Base-by-base conservation (phyloP, 2,888 invertebrate species). In the Coelopa pilipes region DNA sequence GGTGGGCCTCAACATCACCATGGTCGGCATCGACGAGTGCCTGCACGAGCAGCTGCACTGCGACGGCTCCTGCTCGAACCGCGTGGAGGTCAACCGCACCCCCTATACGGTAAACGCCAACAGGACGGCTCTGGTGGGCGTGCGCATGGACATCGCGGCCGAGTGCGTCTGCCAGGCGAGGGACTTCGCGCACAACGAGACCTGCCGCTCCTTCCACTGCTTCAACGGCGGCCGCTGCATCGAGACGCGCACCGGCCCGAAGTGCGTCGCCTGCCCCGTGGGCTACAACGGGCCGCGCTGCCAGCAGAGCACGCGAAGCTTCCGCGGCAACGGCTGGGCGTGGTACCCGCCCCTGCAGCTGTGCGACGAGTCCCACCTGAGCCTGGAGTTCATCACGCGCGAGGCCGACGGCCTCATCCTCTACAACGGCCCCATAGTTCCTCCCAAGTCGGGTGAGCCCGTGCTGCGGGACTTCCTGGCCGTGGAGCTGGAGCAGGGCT, bases 21-120 rank as follows among this genome's bases (percentile, higher is more conserved):
- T 98, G 97, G 97, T 98, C 46, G 97, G 97, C 73, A 98, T 99
- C 79, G 98, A 97, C 82, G 97, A 97, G 88, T 97, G 97, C 86
- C 89, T 97, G 78, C 94, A 95, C 85, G 97, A 97, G 89, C 80
- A 96, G 85, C 93, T 94, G 83, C 94, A 94, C 90, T 96, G 96
- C 86, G 95, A 96, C 88, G 96, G 96, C 7, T 97, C 97, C 49
- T 98, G 98, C 86, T 95, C 96, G 50, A 98, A 97, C 87, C 92
- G 93, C 57, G 90, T 97, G 74, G 95, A 95, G 82, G 94, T 95
- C 80, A 82, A 82, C 86, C 93, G 93, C 83, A 89, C 94, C 78
- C 96, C 96, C 0, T 96, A 96, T 82, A 94, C 98, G 91, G 97
- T 99, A 15, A 97, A 98, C 87, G 95, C 98, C 15, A 99, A 99